Evolutionary conservation across 2,888 invertebrate species (phyloP), one percentile per base, ranked within the genome.

Genomic region (Teleiodes luculella): DNA sequence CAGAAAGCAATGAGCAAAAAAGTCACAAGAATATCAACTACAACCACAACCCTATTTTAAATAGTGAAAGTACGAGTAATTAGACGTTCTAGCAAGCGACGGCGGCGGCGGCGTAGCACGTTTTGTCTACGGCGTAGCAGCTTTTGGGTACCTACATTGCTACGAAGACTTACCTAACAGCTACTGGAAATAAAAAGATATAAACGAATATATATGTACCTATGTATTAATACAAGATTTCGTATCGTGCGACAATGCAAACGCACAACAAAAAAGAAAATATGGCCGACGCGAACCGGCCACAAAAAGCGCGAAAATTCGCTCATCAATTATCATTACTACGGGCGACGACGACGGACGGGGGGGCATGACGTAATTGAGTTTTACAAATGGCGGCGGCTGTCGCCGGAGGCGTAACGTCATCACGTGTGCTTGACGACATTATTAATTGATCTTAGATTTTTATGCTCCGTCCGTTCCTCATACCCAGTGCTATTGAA

Each of bases 261-360:
- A 80, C 78, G 52, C 57, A 58, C 60, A 54, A 55, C 62, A 66
- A 68, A 73, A 85, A 87, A 24, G 24, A 87, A 87, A 86, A 83
- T 86, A 87, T 82, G 70, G 73, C 78, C 76, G 78, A 71, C 75
- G 72, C 76, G 78, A 83, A 82, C 83, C 83, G 76, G 83, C 84
- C 86, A 78, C 87, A 87, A 86, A 86, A 88, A 88, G 88, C 87
- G 86, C 86, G 86, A 85, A 82, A 88, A 87, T 86, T 87, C 85
- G 84, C 74, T 86, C 88, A 88, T 88, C 88, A 88, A 88, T 88
- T 88, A 88, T 87, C 86, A 86, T 88, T 88, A 87, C 87, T 86
- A 85, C 81, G 80, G 76, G 69, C 68, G 73, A 68, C 66, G 68
- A 66, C 66, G 63, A 10, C 71, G 68, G 60, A 68, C 75, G 80